These are phyloP conservation scores for Pachyuromys duprasi DNA, from an alignment of 2,797 vertebrate genomes.

Conservation along the genomic window DNA sequence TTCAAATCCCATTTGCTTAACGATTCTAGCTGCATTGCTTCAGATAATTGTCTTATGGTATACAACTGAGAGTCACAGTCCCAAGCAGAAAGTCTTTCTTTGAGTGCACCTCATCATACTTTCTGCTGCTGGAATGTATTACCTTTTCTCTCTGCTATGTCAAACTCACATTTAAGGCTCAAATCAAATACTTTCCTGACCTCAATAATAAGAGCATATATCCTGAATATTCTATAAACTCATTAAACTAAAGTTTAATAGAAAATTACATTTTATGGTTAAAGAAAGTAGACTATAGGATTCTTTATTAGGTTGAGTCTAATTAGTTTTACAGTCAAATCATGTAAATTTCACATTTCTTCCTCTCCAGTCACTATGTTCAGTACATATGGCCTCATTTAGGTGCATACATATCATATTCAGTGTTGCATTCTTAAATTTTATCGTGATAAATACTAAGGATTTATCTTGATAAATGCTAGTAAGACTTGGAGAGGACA, in stretches of 20 bases:
- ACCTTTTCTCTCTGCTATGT: neutral
- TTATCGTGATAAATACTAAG: neutral
- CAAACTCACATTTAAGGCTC: neutral
- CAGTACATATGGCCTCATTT: neutral
- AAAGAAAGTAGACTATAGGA: neutral
- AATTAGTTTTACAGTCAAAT: neutral
- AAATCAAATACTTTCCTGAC: neutral
- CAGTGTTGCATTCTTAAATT: neutral
- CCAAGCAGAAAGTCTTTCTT: neutral
- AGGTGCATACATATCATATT: neutral
- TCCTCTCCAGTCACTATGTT: neutral
- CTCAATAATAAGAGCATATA: neutral
- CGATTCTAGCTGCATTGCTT: neutral
- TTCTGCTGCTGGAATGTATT: neutral
- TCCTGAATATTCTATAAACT: neutral
- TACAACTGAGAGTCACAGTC: neutral
- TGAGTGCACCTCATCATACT: neutral
- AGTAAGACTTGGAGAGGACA: no score
- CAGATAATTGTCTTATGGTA: neutral
- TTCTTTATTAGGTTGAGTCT: neutral
- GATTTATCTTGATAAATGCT: no score
- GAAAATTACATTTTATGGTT: neutral
- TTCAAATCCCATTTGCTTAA: neutral
- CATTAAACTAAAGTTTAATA: neutral
- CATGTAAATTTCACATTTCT: neutral